These are phyloP conservation scores for Octopus sinensis DNA, from an alignment of 1,140 invertebrate genomes.

Conservation along the genomic window DNA sequence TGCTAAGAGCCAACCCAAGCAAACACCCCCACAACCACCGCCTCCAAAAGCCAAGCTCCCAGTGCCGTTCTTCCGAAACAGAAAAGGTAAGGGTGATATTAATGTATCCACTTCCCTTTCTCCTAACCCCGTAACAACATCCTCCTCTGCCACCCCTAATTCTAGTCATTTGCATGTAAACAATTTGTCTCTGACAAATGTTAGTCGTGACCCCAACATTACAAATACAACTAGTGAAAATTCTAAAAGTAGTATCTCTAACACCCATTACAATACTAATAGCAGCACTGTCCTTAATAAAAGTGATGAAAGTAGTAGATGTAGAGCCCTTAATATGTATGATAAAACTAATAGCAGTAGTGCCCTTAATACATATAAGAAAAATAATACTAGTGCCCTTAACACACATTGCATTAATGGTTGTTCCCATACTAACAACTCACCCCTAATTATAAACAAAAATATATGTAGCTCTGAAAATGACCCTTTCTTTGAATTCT, in stretches of 20 bases:
- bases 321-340: no score
- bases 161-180: no score
- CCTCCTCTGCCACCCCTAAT: no score
- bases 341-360: no score
- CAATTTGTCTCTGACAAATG: no score
- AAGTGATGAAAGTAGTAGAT: no score
- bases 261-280: neutral
- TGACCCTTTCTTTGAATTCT: constrained; percentile 16
- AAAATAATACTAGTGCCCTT: neutral
- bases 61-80: constrained; percentile 12
- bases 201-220: no score
- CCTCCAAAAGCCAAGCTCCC: neutral
- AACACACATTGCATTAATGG: neutral
- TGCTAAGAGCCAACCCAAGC: neutral
- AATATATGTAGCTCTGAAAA: constrained; percentile 14
- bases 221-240: no score
- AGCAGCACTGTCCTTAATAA: neutral
- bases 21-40: neutral
- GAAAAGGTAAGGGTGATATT: constrained; percentile 15
- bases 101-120: neutral
- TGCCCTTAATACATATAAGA: no score
- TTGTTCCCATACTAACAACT: neutral
- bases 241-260: neutral
- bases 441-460: neutral
- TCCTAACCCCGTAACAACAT: neutral